Conservation (phyloP, 2,888 invertebrate genomes). For the Plebejus argus region DNA sequence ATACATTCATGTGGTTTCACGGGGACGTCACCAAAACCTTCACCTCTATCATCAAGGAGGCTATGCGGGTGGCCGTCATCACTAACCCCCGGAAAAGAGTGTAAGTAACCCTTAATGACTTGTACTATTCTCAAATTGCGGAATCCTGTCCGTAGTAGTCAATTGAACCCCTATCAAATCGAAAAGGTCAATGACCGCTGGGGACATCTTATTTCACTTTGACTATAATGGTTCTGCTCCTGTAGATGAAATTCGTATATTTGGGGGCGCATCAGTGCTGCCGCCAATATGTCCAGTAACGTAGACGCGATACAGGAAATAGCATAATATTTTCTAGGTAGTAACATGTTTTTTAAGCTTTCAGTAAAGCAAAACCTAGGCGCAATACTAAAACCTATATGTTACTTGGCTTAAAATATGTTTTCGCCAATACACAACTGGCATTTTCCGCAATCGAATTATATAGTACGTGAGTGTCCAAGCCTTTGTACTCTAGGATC, state of each 20-base stretch:
- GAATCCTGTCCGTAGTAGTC: too few relatives aligned
- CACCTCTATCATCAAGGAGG: conserved; percentile 76
- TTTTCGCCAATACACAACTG: conserved; percentile 72
- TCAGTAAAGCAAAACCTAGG: not conserved
- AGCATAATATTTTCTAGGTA: too few relatives aligned
- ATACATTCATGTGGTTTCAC: conserved; percentile 85
- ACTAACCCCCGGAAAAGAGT: conserved; percentile 82
- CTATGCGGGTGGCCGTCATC: conserved; percentile 83
- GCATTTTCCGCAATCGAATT: conserved; percentile 71
- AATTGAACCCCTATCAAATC: too few relatives aligned
- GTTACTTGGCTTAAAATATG: conserved; percentile 58
- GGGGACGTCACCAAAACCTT: conserved; percentile 73
- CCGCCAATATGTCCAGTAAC: too few relatives aligned
- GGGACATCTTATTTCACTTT: too few relatives aligned
- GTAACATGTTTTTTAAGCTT: not conserved
- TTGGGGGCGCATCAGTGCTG: too few relatives aligned
- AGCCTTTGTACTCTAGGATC: conserved; percentile 56
- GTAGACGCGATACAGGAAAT: too few relatives aligned
- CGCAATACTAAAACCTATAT: not conserved
- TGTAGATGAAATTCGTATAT: too few relatives aligned
- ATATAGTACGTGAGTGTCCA: conserved; percentile 70
- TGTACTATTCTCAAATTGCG: not conserved
- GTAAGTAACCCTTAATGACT: conserved; percentile 60
- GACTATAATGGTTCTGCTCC: too few relatives aligned
- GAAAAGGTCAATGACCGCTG: too few relatives aligned